phyloP scores from a whole-genome alignment of 1,140 invertebrate genomes.

The Tetramorium alpestre region DNA sequence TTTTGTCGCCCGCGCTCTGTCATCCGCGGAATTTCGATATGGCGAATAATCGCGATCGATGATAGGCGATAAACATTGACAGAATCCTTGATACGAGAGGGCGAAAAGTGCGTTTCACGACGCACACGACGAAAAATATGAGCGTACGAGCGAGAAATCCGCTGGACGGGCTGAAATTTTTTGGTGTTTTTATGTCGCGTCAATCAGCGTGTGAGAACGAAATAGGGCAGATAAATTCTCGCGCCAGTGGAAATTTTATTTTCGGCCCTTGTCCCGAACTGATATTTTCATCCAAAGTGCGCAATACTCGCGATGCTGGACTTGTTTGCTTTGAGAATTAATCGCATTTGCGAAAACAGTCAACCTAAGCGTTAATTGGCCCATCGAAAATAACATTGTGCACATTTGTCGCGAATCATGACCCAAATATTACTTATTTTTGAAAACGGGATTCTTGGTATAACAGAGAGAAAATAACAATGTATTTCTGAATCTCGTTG shows the following conservation, averaged over 20 bases:
- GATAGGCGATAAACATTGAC: neutral
- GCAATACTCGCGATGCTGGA: neutral
- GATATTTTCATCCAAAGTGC: slow-evolving; percentile 2
- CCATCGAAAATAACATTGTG: slow-evolving; percentile 22
- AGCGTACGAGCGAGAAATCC: neutral
- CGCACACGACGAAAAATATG: neutral
- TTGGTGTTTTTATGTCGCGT: slow-evolving; percentile 18
- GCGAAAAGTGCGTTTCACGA: neutral
- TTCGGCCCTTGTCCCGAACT: neutral
- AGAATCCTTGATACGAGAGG: neutral
- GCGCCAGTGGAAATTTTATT: slow-evolving; percentile 10
- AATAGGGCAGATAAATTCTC: slow-evolving; percentile 22
- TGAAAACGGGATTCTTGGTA: neutral
- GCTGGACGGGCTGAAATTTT: neutral
- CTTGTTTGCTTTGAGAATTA: slow-evolving; percentile 29
- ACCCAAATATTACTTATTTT: slow-evolving; percentile 30
- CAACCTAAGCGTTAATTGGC: slow-evolving; percentile 27
- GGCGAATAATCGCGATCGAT: neutral
- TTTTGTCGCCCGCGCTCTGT: neutral
- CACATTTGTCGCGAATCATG: slow-evolving; percentile 25
- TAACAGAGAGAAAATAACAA: neutral
- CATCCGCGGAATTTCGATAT: neutral
- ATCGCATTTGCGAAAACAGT: slow-evolving; percentile 29
- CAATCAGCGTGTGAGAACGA: slow-evolving; percentile 15
- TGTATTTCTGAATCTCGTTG: neutral